Base-by-base conservation (phyloP, 64 coral and sea anemone genomes). In the Orbicella faveolata region DNA sequence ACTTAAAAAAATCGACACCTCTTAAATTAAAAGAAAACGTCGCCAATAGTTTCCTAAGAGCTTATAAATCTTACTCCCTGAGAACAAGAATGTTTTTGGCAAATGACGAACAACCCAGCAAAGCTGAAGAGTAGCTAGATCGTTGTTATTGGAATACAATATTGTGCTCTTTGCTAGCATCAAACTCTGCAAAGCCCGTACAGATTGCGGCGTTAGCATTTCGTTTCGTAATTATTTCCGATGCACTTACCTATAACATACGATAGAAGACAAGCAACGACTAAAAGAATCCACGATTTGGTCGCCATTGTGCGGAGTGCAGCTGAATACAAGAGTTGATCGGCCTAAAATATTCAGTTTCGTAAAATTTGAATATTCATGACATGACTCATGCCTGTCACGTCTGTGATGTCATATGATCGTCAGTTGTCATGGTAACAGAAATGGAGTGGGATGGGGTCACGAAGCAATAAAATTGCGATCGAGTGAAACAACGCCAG, bases 351-450 rank as follows among this genome's bases (percentile, higher is more conserved):
- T 51, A 77, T 77, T 18, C 75, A 77, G 17, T 37, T 51, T 51
- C 15, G 15, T 13, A 51, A 76, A 77, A 41, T 77, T 77, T 77
- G 75, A 77, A 77, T 77, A 77, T 77, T 77, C 75, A 53, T 9
- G 15, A 25, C 9, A 33, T 77, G 15, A 23, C 48, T 77, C 16
- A 17, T 4, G 48, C 13, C 75, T 19, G 36, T 77, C 75, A 77
- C 48, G 16, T 77, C 16, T 77, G 48, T 52, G 52, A 51, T 41
- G 39, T 41, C 39, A 41, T 41, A 41, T 41, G 39, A 41, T 4
- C 39, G 39, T 35, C 13, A 74, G 12, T 34, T 34, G 70, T 74
- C 30, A 74, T 34, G 70, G 70, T 74, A 13, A 74, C 30, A 33
- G 70, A 74, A 30, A 74, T 74, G 30, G 9, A 74, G 9, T 57